These are phyloP conservation scores for Spea hammondii DNA, from an alignment of 2,797 vertebrate species.

Conservation along the genomic window DNA sequence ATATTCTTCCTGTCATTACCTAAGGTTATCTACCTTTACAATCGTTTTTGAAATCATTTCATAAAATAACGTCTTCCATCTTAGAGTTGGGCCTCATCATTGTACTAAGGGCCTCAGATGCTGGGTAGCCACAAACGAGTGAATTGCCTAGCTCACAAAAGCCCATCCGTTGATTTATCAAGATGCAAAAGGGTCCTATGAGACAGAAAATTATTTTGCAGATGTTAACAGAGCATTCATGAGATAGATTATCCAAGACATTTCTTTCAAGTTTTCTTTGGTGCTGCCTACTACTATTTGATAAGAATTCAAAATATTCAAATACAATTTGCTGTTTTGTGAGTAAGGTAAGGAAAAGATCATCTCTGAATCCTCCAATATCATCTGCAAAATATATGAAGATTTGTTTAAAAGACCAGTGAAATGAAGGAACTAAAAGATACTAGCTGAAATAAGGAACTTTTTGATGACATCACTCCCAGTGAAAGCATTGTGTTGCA, in stretches of 20 bases:
- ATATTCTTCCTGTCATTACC: too few species aligned
- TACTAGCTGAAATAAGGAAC: not conserved
- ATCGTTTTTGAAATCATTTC: too few species aligned
- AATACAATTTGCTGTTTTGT: not conserved
- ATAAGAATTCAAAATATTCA: not conserved
- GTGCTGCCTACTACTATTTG: not conserved
- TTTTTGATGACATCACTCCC: too few species aligned
- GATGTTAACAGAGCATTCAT: constrained; percentile 27
- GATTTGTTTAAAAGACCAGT: too few species aligned
- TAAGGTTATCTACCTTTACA: too few species aligned
- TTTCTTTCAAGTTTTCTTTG: constrained; percentile 12
- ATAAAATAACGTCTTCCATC: not conserved
- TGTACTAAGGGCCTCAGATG: constrained; percentile 39
- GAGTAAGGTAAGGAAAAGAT: not conserved
- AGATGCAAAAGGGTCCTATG: constrained; percentile 20
- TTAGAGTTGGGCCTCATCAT: constrained; percentile 16
- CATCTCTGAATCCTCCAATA: too few species aligned
- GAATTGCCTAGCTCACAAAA: constrained; percentile 25
- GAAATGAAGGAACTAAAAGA: not conserved
- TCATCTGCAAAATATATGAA: too few species aligned
- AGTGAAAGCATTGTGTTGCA: too few species aligned
- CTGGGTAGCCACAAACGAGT: constrained; percentile 41
- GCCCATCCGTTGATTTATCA: constrained; percentile 32
- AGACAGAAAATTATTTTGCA: constrained; percentile 16
- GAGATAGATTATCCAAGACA: constrained; percentile 16